A percentile compares a stretch with the other conserved stretches of the same genome.
These are phyloP conservation scores for Chloroclysta siterata DNA, from an alignment of 2,888 invertebrate genomes.

Conservation along the genomic window DNA sequence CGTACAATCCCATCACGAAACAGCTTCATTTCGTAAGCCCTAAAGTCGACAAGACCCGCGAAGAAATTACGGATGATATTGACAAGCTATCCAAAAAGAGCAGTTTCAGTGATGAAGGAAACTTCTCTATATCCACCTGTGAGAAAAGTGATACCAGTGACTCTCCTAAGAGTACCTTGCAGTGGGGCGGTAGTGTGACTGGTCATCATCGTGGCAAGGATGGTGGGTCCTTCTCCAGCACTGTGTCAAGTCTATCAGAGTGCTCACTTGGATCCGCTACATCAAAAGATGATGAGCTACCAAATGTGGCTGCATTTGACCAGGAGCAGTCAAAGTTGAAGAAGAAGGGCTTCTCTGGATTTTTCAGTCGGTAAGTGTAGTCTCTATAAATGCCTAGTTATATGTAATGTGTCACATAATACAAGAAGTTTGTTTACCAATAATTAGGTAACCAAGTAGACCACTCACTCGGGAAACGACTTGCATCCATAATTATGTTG, in stretches of 20 bases:
- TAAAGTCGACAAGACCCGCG: slow-evolving; percentile 66
- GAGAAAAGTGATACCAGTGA: slow-evolving; percentile 83
- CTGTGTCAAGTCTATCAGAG: slow-evolving; percentile 89
- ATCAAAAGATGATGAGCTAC: slow-evolving; percentile 79
- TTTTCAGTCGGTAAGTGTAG: slow-evolving; percentile 85
- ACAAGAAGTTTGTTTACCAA: slow-evolving; percentile 34
- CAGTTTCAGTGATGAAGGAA: slow-evolving; percentile 82
- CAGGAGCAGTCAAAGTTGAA: slow-evolving; percentile 79
- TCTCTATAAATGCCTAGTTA: slow-evolving; percentile 1
- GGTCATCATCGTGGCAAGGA: slow-evolving; percentile 84
- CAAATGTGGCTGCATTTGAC: slow-evolving; percentile 55
- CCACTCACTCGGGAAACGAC: slow-evolving; percentile 12
- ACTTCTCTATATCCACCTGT: slow-evolving; percentile 79
- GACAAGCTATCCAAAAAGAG: slow-evolving; percentile 80
- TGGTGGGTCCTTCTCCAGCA: slow-evolving; percentile 88
- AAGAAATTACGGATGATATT: slow-evolving; percentile 66
- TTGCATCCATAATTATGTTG: slow-evolving; percentile 20
- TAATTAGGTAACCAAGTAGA: slow-evolving; percentile 31
- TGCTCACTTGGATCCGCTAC: slow-evolving; percentile 87
- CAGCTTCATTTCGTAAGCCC: slow-evolving; percentile 87
- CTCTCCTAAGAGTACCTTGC: slow-evolving; percentile 79
- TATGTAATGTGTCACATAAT: slow-evolving; percentile 39
- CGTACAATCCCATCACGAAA: slow-evolving; percentile 90
- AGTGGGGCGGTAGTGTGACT: slow-evolving; percentile 77
- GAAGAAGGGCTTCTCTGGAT: slow-evolving; percentile 86